Conservation (phyloP, 2,797 vertebrate genomes). For the Sciurus carolinensis region DNA sequence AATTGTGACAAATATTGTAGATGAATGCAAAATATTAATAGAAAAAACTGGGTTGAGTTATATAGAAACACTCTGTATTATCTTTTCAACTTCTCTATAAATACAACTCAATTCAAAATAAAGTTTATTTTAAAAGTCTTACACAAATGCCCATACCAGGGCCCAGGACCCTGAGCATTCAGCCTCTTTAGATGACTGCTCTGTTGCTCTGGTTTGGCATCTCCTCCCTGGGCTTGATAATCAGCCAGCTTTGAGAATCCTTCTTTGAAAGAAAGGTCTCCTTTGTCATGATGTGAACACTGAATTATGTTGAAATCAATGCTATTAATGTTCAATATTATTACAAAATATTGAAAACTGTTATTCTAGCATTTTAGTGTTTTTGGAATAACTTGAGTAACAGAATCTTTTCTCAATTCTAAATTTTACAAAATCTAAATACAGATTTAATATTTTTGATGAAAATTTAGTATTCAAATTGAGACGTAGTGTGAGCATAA, state of each 20-base stretch:
- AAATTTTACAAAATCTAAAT: constrained; percentile 1
- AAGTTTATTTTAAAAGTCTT: background rate
- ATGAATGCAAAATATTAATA: background rate
- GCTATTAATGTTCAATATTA: background rate
- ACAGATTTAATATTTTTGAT: background rate
- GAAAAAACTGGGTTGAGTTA: background rate
- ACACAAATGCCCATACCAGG: background rate
- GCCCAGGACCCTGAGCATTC: background rate
- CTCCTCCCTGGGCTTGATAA: background rate
- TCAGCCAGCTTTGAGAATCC: background rate
- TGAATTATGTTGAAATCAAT: background rate
- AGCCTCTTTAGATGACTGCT: background rate
- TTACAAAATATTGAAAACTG: background rate
- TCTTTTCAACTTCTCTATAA: background rate
- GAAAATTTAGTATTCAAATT: background rate
- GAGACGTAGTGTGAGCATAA: background rate
- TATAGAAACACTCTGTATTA: background rate
- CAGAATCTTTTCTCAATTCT: background rate
- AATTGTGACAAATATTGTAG: background rate
- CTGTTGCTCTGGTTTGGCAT: background rate
- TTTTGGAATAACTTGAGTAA: background rate
- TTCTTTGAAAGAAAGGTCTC: background rate
- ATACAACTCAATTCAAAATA: background rate
- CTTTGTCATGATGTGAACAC: background rate
- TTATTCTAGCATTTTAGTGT: background rate